Conservation (phyloP, 2,797 vertebrate species). For the Choloepus didactylus region DNA sequence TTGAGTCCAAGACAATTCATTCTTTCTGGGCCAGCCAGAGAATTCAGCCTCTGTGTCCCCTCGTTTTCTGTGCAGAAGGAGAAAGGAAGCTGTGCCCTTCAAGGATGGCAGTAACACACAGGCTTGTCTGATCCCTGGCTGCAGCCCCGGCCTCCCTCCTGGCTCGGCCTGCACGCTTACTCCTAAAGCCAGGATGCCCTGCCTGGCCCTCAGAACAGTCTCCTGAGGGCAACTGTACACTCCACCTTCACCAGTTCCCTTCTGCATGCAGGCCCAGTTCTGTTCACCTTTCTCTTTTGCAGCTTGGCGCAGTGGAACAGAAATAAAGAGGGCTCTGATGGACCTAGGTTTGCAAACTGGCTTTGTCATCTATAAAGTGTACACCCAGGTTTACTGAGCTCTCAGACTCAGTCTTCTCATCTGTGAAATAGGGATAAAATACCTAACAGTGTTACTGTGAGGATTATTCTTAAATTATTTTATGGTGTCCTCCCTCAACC, state of each 20-base stretch:
- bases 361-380: background rate
- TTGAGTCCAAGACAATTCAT: background rate
- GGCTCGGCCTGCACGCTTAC: too few relatives aligned
- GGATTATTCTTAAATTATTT: background rate
- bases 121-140: accelerated
- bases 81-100: background rate
- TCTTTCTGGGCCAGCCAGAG: background rate
- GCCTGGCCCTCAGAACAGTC: background rate
- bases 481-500: background rate
- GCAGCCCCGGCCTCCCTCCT: background rate
- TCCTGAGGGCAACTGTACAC: background rate
- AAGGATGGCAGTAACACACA: background rate
- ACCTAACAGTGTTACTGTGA: background rate
- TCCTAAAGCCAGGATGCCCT: background rate
- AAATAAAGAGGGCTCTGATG: background rate
- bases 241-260: background rate
- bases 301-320: too few relatives aligned
- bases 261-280: background rate
- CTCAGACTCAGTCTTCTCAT: background rate
- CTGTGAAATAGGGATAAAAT: background rate
- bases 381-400: background rate
- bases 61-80: background rate
- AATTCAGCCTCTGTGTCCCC: background rate
- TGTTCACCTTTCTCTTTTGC: background rate
- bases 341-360: background rate